Conservation (phyloP, 2,113 vertebrate genomes). For the Ceyx cyanopectus region DNA sequence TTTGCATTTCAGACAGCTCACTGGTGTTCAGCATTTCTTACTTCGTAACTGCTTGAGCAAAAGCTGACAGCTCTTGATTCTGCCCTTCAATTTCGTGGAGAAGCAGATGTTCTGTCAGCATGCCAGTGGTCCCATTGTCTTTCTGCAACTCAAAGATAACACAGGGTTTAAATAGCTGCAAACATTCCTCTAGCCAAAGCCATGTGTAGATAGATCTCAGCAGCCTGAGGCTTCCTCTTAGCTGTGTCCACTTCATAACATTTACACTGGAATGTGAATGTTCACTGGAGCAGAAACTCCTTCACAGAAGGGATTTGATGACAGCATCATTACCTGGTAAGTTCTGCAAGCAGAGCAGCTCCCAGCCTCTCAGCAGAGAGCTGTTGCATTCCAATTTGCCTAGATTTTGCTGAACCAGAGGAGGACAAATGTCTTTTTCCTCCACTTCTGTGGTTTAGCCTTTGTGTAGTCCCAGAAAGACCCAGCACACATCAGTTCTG, state of each 20-base stretch:
- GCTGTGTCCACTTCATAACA: not conserved
- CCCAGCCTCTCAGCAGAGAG: not conserved
- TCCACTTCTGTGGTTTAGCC: not conserved
- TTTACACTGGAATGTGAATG: not conserved
- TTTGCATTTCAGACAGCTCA: not conserved
- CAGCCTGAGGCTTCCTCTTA: not conserved
- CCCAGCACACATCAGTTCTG: not conserved
- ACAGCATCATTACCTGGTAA: not conserved
- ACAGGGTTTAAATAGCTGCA: conserved; percentile 30
- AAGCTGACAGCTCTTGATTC: conserved; percentile 89
- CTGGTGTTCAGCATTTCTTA: conserved; percentile 76
- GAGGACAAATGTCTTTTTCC: not conserved
- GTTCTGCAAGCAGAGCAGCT: not conserved
- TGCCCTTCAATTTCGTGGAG: conserved; percentile 85
- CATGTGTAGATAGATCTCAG: not conserved
- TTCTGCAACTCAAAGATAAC: conserved; percentile 77
- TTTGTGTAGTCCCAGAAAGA: not conserved
- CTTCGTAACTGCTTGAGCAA: conserved; percentile 89
- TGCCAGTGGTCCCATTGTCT: conserved; percentile 84
- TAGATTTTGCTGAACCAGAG: not conserved
- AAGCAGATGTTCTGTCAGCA: conserved; percentile 75
- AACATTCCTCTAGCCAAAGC: not conserved
- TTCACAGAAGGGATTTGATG: not conserved
- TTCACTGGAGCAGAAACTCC: not conserved
- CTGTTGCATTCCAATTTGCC: not conserved